Evolutionary conservation across 1,140 invertebrate species (phyloP).

Genomic region (Cyclargus thomasi): DNA sequence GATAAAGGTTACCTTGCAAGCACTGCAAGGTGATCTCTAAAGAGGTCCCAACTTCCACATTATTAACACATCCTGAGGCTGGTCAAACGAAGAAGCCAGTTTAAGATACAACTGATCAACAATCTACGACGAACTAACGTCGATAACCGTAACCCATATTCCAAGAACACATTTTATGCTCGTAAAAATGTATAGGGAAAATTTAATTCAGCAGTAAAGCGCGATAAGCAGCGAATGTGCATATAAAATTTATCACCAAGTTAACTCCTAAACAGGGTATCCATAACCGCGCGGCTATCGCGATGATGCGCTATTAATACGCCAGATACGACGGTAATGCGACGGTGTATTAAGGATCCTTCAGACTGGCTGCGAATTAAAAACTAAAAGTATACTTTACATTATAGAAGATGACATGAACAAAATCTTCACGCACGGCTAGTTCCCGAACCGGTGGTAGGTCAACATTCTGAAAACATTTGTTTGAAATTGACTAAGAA

Average conservation of each 20-base stretch:
- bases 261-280: conserved; percentile 44
- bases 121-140: background rate
- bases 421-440: too few relatives aligned
- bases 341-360: conserved; percentile 31
- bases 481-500: too few relatives aligned
- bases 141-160: conserved; percentile 11
- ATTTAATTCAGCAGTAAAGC: conserved; percentile 31
- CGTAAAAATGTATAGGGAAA: conserved; percentile 25
- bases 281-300: conserved; percentile 50
- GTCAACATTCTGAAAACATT: too few relatives aligned
- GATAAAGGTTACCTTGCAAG: too few relatives aligned
- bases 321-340: conserved; percentile 49
- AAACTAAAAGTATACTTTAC: too few relatives aligned
- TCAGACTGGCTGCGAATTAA: conserved; percentile 23
- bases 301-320: conserved; percentile 63
- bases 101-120: background rate
- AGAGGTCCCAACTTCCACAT: too few relatives aligned
- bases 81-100: background rate
- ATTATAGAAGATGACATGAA: too few relatives aligned
- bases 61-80: too few relatives aligned
- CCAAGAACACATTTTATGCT: conserved; percentile 20
- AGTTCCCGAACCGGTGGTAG: too few relatives aligned
- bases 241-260: conserved; percentile 51
- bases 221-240: conserved; percentile 41
- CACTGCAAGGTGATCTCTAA: too few relatives aligned